These are phyloP conservation scores for Austrolebias charrua DNA, from an alignment of 2,797 vertebrate genomes.

Conservation along the genomic window DNA sequence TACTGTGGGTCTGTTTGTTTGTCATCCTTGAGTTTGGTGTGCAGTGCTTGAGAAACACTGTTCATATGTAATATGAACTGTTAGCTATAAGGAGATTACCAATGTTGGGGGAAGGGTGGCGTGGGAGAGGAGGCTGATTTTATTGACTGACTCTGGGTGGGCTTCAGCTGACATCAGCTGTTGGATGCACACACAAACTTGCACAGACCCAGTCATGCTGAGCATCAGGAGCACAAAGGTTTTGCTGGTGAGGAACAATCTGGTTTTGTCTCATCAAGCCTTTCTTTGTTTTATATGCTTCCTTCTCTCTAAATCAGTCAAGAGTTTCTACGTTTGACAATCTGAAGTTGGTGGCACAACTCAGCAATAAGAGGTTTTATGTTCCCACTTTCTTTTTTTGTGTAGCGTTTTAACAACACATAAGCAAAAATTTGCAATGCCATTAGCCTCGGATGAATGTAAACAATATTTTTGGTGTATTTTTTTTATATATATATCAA, in stretches of 20 bases:
- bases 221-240: slow-evolving; percentile 56
- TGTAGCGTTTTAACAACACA: too few species aligned
- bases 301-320: slow-evolving; percentile 34
- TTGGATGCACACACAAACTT: slow-evolving; percentile 1
- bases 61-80: slow-evolving; percentile 8
- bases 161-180: slow-evolving; percentile 43
- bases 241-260: slow-evolving; percentile 64
- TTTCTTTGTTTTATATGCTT: slow-evolving; percentile 21
- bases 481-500: too few species aligned
- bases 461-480: too few species aligned
- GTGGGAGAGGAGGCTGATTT: slow-evolving; percentile 28
- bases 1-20: slow-evolving; percentile 6
- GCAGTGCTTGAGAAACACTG: not conserved
- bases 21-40: not conserved
- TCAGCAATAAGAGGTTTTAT: not conserved
- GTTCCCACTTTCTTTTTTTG: not conserved
- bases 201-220: slow-evolving; percentile 29
- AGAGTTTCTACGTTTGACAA: slow-evolving; percentile 9
- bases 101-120: slow-evolving; percentile 12
- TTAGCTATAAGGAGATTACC: slow-evolving; percentile 30
- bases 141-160: slow-evolving; percentile 56
- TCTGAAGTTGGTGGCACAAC: not conserved
- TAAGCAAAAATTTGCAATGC: too few species aligned
- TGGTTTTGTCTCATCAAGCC: slow-evolving; percentile 34
- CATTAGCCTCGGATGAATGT: too few species aligned